Evolutionary conservation across 2,113 vertebrate genomes (phyloP), one percentile per base, ranked within the genome.

Genomic region (Sinocyclocheilus anshuiensis): DNA sequence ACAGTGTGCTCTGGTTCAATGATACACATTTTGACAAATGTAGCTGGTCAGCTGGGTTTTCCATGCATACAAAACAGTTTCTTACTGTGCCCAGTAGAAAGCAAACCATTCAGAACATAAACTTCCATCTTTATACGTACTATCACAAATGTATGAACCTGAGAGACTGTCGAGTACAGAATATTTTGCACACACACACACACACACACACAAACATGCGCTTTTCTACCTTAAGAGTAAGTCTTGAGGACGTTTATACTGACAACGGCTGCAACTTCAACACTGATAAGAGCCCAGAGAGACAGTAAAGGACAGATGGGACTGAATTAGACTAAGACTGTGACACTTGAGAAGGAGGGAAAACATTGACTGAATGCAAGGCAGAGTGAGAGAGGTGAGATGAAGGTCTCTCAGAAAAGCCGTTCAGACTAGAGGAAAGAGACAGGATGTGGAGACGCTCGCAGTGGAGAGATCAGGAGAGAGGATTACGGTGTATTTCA

Each of bases 321-420:
- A 36, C 26, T 67, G 88, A 89, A 89, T 71, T 59, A 69, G 91
- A 90, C 92, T 86, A 90, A 89, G 88, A 91, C 92, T 93, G 91
- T 92, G 93, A 93, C 83, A 85, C 77, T 72, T 69, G 92, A 86
- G 77, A 89, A 89, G 81, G 77, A 84, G 87, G 84, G 86, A 53
- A 79, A 85, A 81, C 78, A 76, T 22, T 78, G 74, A 87, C 48
- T 18, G 69, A 77, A 80, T 82, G 20, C 88, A 55, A 67, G 87
- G 59, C 16, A 76, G 59, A 87, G 89, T 67, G 65, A 85, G 22
- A 48, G 12, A 72, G 11, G 65, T 16, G 67, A 87, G 87, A 86
- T 7, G 85, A 86, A 65, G 42, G 79, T 15, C 48, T 57, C 48
- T 9, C 57, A 10, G 57, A 61, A 61, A n/a, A 59, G 20, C 24